These are phyloP conservation scores for Apodemia mormo DNA, from an alignment of 2,888 invertebrate genomes.

Conservation along the genomic window DNA sequence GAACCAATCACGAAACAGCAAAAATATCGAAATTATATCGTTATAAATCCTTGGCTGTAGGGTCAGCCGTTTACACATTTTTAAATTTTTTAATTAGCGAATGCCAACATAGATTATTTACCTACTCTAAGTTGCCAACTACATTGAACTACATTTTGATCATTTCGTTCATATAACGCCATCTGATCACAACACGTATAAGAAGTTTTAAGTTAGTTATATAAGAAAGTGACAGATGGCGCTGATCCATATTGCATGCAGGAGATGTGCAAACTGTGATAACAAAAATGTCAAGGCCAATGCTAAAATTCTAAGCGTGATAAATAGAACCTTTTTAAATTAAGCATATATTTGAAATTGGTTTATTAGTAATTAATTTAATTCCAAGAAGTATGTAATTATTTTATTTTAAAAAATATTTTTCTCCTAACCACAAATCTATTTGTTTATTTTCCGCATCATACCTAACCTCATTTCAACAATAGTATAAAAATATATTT, in stretches of 20 bases:
- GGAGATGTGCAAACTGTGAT: conserved; percentile 64
- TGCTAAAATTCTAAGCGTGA: conserved; percentile 43
- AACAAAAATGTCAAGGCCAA: conserved; percentile 76
- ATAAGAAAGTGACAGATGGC: conserved; percentile 45
- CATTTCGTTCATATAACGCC: neutral
- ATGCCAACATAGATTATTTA: too few relatives aligned
- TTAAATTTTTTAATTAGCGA: too few relatives aligned
- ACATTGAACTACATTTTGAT: too few relatives aligned
- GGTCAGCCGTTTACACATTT: too few relatives aligned
- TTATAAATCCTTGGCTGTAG: too few relatives aligned
- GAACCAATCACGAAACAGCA: too few relatives aligned
- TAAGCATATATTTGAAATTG: neutral
- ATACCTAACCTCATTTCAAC: conserved; percentile 57
- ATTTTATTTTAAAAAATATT: neutral
- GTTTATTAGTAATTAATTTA: neutral
- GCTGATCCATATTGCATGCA: conserved; percentile 40
- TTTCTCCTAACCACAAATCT: neutral
- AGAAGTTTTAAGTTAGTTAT: neutral
- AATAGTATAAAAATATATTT: neutral
- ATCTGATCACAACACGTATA: neutral
- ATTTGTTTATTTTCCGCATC: conserved; percentile 48
- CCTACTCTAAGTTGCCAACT: too few relatives aligned
- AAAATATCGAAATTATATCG: too few relatives aligned
- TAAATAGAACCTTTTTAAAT: conserved; percentile 26
- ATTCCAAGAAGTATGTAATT: neutral